Percentiles rank a stretch among this genome's conserved stretches.
These are phyloP conservation scores for Brachypterus glaber DNA, from an alignment of 2,888 invertebrate species.

Conservation along the genomic window DNA sequence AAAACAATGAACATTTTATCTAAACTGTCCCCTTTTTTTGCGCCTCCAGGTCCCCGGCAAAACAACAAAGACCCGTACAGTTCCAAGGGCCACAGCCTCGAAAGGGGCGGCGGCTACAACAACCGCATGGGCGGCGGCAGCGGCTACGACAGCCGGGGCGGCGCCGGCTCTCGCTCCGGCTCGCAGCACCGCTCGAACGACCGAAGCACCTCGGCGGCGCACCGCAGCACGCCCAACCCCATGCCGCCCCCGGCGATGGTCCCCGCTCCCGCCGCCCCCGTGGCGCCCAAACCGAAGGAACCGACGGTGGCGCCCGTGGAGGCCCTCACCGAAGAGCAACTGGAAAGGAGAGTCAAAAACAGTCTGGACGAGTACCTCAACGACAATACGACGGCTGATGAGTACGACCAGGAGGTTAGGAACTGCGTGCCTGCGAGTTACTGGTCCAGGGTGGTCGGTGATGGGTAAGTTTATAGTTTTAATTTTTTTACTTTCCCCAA, in stretches of 20 bases:
- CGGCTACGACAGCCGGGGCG: constrained; percentile 46
- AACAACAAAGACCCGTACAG: constrained; percentile 34
- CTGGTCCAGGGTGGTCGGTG: constrained; percentile 28
- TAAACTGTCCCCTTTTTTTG: constrained; percentile 6
- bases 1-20: too few relatives aligned
- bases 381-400: constrained; percentile 30
- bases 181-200: constrained; percentile 46
- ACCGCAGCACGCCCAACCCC: constrained; percentile 23
- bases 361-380: constrained; percentile 35
- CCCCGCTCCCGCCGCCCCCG: constrained; percentile 9
- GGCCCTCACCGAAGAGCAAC: constrained; percentile 26
- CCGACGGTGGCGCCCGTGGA: constrained; percentile 9
- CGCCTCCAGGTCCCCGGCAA: constrained; percentile 20
- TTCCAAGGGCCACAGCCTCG: constrained; percentile 39
- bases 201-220: constrained; percentile 17
- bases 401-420: constrained; percentile 33
- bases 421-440: constrained; percentile 26
- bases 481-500: too few relatives aligned
- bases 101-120: constrained; percentile 33
- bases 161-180: constrained; percentile 44
- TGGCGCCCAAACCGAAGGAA: constrained; percentile 18
- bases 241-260: constrained; percentile 17
- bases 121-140: constrained; percentile 41
- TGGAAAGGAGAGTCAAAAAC: constrained; percentile 31
- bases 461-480: constrained; percentile 33